Evolutionary conservation across 1,140 invertebrate genomes (phyloP).

Genomic region (roundworm (Caenorhabditis elegans)): DNA sequence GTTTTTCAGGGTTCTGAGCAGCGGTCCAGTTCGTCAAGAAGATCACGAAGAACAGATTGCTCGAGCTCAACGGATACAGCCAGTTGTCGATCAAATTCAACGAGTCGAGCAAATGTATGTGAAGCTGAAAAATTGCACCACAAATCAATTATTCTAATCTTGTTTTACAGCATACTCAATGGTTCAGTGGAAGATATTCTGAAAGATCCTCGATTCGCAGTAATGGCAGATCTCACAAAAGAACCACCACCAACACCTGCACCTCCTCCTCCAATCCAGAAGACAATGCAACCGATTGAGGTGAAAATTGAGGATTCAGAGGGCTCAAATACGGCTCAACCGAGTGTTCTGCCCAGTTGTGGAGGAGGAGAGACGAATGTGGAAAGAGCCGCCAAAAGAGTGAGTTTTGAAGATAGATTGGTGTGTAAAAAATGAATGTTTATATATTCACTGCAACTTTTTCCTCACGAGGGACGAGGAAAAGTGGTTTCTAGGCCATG

Average conservation of each 20-base stretch:
- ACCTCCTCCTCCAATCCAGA: too few relatives aligned
- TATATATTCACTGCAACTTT: too few relatives aligned
- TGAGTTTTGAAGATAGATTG: neutral
- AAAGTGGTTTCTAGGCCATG: too few relatives aligned
- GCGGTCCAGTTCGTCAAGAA: neutral
- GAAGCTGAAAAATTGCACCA: neutral
- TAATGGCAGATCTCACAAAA: neutral
- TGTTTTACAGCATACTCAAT: neutral
- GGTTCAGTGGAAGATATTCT: neutral
- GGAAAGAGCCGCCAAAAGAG: neutral
- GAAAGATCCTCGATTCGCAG: neutral
- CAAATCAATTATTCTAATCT: too few relatives aligned
- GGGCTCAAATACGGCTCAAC: neutral
- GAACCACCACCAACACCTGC: neutral
- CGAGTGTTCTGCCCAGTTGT: neutral
- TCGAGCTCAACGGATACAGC: neutral
- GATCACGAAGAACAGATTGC: neutral
- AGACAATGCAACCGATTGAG: neutral
- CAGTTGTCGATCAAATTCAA: neutral
- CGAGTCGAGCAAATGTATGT: neutral
- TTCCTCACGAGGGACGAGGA: too few relatives aligned
- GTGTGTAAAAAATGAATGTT: too few relatives aligned
- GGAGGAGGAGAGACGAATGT: neutral
- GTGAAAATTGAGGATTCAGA: conserved; percentile 1
- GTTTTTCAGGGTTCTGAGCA: neutral